These are phyloP conservation scores for Ophion ventricosus DNA, from an alignment of 2,888 invertebrate species.

Conservation along the genomic window DNA sequence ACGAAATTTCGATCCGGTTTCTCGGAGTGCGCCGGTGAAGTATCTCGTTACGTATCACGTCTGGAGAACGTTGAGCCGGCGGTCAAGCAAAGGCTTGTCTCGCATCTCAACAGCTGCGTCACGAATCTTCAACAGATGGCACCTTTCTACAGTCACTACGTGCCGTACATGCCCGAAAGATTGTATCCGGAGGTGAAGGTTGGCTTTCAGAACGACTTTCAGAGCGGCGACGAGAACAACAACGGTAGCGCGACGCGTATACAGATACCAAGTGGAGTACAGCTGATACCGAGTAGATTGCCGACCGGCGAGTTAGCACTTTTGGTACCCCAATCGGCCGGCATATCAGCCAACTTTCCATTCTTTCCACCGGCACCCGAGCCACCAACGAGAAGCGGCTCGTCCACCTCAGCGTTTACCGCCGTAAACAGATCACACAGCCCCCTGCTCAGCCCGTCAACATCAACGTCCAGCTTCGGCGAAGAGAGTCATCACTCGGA, in stretches of 20 bases:
- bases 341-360: constrained; percentile 84
- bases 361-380: constrained; percentile 82
- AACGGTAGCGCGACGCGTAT: constrained; percentile 84
- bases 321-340: constrained; percentile 85
- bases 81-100: constrained; percentile 87
- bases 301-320: constrained; percentile 88
- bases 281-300: constrained; percentile 87
- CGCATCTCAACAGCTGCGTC: constrained; percentile 88
- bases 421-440: constrained; percentile 85
- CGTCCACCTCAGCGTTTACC: constrained; percentile 81
- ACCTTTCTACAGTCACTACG: constrained; percentile 82
- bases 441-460: constrained; percentile 89
- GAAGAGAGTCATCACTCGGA: constrained; percentile 85
- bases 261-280: constrained; percentile 86
- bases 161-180: constrained; percentile 82
- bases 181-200: constrained; percentile 82
- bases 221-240: constrained; percentile 84
- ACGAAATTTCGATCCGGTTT: constrained; percentile 95
- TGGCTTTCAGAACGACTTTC: constrained; percentile 80
- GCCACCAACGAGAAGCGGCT: constrained; percentile 73
- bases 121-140: constrained; percentile 85
- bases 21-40: constrained; percentile 94
- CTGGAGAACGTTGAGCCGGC: constrained; percentile 87
- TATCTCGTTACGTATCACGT: constrained; percentile 88
- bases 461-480: constrained; percentile 88